Base-by-base conservation (phyloP, 2,113 vertebrate species). In the Pitta sordida region DNA sequence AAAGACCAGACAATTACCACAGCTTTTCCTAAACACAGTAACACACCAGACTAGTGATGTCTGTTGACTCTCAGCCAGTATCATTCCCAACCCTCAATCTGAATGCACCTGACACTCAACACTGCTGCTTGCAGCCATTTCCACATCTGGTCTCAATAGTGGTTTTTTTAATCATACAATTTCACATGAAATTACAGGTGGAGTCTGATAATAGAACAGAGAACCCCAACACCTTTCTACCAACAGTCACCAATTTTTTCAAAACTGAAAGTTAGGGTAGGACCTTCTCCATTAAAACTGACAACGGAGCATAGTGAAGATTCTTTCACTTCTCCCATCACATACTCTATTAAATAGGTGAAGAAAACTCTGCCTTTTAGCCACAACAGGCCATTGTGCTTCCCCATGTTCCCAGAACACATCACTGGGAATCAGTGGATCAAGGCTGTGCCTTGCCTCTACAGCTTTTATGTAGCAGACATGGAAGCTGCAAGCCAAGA, bases 391-490 rank as follows among this genome's bases (percentile, higher is more conserved):
- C 13, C 59, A 21, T 23, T 26, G 2, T 12, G 12, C 15, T 55
- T 23, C 16, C 51, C 51, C 6, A 0, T 4, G 9, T 18, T 48
- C 27, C 23, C 32, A 34, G 36, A 23, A 51, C 52, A 21, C 3
- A 21, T 6, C 17, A 5, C 32, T 23, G 46, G 17, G 20, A 55
- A 26, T 10, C 43, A 43, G 20, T 0, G 0, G 34, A 24, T 10
- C n/a, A 21, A 46, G 51, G 60, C 53, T 32, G 23, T 34, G 32
- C 36, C 34, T 30, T 64, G 30, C 18, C 29, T 43, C 15, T 30
- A 29, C 22, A 62, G 51, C 46, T 76, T 53, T 48, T n/a, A 10
- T 1, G 10, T 27, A 62, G 8, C 2, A 0, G 27, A 59, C 44
- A 19, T 0, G 3, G 16, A 23, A 56, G 23, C 60, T 70, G n/a